Conservation (phyloP, 2,797 vertebrate species). For the Otolemur crassicaudatus region DNA sequence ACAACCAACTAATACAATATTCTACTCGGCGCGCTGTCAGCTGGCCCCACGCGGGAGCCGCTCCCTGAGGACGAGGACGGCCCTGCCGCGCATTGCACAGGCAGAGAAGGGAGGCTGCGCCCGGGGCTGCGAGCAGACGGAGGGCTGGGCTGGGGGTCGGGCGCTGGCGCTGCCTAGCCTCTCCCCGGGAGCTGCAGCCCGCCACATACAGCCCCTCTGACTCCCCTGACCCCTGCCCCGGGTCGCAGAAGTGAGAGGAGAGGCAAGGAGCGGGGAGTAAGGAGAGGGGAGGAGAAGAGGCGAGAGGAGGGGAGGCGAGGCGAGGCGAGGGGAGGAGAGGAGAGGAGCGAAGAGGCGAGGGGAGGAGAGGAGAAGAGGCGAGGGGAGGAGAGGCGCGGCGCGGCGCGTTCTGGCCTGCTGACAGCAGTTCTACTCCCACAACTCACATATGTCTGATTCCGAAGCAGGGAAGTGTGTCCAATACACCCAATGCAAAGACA, state of each 20-base stretch:
- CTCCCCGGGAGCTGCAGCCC: not conserved
- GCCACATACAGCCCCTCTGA: not conserved
- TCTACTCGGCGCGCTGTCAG: slow-evolving; percentile 80
- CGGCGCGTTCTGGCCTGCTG: slow-evolving; percentile 77
- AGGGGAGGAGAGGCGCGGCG: not conserved
- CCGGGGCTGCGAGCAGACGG: not conserved
- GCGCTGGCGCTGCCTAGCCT: not conserved
- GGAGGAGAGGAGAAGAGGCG: not conserved
- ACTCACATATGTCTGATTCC: slow-evolving; percentile 80
- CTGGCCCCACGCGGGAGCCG: slow-evolving; percentile 82
- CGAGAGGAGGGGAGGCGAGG: not conserved
- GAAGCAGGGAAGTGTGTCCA: slow-evolving; percentile 84
- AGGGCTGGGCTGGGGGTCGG: not conserved
- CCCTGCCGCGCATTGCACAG: slow-evolving; percentile 62
- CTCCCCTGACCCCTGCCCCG: slow-evolving; percentile 65
- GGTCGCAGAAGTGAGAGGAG: slow-evolving; percentile 32
- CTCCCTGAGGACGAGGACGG: slow-evolving; percentile 74
- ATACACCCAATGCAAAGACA: slow-evolving; percentile 85
- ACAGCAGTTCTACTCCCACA: slow-evolving; percentile 79
- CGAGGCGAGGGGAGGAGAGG: not conserved
- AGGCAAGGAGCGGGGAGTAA: not conserved
- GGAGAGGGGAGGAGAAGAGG: not conserved
- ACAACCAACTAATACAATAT: slow-evolving; percentile 80
- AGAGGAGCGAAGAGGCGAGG: not conserved
- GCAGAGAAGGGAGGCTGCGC: slow-evolving; percentile 38